Conservation (phyloP, 2,797 vertebrate genomes). For the Notolabrus celidotus region DNA sequence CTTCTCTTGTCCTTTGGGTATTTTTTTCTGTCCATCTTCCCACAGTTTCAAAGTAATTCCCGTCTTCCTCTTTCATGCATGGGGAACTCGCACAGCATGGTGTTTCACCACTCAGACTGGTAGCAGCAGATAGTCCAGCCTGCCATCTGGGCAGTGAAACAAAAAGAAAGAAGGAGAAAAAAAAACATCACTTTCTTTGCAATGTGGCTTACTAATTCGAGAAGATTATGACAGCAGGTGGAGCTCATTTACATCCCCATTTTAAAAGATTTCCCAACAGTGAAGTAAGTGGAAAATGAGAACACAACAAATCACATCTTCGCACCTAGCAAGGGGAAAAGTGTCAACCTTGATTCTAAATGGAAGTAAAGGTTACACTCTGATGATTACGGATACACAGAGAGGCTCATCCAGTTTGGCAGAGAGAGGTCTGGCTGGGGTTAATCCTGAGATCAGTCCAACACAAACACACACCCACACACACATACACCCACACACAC, state of each 20-base stretch:
- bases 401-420: constrained; percentile 39
- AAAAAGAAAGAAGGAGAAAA: neutral
- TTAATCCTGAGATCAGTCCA: constrained; percentile 71
- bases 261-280: constrained; percentile 11
- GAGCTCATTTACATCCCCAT: constrained; percentile 18
- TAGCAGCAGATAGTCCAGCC: constrained; percentile 25
- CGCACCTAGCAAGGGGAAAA: neutral
- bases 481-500: constrained; percentile 38
- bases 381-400: constrained; percentile 22
- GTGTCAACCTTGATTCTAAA: neutral
- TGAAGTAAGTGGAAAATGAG: neutral
- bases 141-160: constrained; percentile 52
- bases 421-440: constrained; percentile 52
- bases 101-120: constrained; percentile 44
- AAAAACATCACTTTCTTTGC: neutral
- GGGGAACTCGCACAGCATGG: constrained; percentile 47
- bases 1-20: constrained; percentile 19
- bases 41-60: constrained; percentile 40
- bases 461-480: constrained; percentile 36
- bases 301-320: neutral
- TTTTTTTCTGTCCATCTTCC: constrained; percentile 44
- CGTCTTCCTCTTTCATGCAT: constrained; percentile 51
- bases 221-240: constrained; percentile 21
- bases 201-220: constrained; percentile 8
- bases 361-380: neutral